phyloP scores from a whole-genome alignment of 2,113 vertebrate genomes.

The Crotalus tigris region DNA sequence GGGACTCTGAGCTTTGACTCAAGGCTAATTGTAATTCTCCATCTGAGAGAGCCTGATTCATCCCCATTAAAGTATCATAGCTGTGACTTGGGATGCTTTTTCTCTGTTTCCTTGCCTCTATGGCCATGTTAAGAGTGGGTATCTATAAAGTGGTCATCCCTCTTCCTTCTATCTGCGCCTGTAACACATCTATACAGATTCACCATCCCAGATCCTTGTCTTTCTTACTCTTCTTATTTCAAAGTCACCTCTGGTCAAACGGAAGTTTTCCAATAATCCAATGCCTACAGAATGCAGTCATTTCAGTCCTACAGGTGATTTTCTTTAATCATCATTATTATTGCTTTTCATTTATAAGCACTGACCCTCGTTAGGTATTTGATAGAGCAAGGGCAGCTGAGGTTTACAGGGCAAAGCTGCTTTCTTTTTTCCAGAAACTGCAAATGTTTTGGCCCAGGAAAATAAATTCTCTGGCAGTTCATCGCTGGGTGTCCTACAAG shows the following conservation, averaged over 20 bases:
- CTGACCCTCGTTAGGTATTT: neutral
- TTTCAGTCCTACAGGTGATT: neutral
- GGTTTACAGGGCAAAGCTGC: neutral
- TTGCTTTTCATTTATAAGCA: neutral
- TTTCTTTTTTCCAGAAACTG: accelerated
- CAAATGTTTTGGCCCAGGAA: neutral
- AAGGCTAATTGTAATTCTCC: neutral
- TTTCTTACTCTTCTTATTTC: neutral
- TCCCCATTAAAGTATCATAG: neutral
- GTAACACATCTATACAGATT: too few relatives aligned
- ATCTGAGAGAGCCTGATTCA: neutral
- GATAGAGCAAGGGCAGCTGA: neutral
- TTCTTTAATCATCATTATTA: neutral
- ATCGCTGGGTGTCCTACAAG: neutral
- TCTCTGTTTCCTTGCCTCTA: neutral
- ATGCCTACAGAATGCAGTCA: neutral
- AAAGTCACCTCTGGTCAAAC: neutral
- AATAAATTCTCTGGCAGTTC: neutral
- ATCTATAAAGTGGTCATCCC: neutral
- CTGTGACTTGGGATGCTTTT: neutral
- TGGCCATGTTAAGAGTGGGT: neutral
- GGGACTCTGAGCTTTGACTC: neutral
- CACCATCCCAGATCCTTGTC: too few relatives aligned
- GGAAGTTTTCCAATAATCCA: neutral
- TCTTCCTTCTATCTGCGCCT: neutral